Base-by-base conservation (phyloP, 2,113 vertebrate genomes). In the Gulo gulo region DNA sequence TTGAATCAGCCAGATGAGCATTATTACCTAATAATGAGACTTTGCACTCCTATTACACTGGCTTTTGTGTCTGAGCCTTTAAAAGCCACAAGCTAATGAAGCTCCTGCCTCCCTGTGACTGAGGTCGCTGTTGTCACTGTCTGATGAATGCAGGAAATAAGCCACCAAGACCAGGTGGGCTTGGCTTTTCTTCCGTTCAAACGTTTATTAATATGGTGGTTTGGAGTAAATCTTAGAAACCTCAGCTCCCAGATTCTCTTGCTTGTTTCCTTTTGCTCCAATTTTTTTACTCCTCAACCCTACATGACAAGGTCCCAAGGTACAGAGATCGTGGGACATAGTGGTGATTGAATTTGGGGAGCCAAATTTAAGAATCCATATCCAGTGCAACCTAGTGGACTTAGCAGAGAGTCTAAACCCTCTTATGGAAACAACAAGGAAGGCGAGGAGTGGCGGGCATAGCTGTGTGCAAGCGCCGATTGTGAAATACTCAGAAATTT, bases 21-120 rank as follows among this genome's bases (percentile, higher is more conserved):
- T 98, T 98, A 98, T 98, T 94, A 96, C 65, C 95, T 85, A 97
- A 97, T 98, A 98, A 98, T 96, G 96, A 98, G 97, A 26, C 90
- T 96, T 88, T 92, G 39, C 84, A 74, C 92, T 96, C 57, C 83
- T 80, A 78, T 96, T 97, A 93, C 85, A 83, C 59, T 16, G 80
- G 95, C 92, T 96, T 98, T 97, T 97, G 87, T 97, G 74, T 76
- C 29, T 47, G 84, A 96, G 92, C 84, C 97, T 97, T 96, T 95
- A 95, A 95, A 97, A 96, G 94, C 65, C 84, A 61, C 3, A 65
- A 94, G 87, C 97, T 98, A 97, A 98, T 97, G 97, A 96, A 94
- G 95, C 88, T 82, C 81, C 81, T 83, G 57, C 78, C 78, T 94
- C 82, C 82, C 47, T 4, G 1, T 84, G 93, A 69, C 79, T 95